Evolutionary conservation across 30 jellyfish, hydroid and myxozoan genomes (phyloP).

Genomic region (Rhopilema esculentum): DNA sequence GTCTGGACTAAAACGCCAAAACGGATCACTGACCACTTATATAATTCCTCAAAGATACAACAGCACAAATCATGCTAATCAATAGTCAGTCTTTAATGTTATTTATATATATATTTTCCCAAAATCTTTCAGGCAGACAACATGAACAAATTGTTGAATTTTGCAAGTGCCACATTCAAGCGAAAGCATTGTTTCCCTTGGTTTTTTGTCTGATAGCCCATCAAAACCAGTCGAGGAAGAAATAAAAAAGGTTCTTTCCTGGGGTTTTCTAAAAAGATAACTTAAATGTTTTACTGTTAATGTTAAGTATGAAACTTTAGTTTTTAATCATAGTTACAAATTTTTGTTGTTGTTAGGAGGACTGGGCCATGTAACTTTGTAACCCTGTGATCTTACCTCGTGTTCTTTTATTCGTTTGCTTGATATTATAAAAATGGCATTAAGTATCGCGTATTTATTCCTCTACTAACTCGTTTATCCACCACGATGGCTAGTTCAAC

Average conservation of each 20-base stretch:
- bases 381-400: neutral
- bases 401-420: neutral
- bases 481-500: conserved; percentile 17
- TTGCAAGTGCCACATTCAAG: too few species aligned
- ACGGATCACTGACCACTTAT: neutral
- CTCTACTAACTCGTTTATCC: neutral
- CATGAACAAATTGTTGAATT: too few species aligned
- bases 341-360: neutral
- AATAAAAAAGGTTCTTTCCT: too few species aligned
- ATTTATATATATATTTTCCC: too few species aligned
- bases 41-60: neutral
- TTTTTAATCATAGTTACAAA: neutral
- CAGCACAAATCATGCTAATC: too few species aligned
- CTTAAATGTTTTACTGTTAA: too few species aligned
- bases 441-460: neutral
- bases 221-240: too few species aligned
- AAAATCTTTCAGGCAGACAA: too few species aligned
- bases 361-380: neutral
- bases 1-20: neutral
- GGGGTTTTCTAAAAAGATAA: too few species aligned
- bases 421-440: neutral
- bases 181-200: too few species aligned
- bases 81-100: too few species aligned
- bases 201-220: too few species aligned
- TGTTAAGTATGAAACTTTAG: neutral